These are phyloP conservation scores for Petromus typicus DNA, from an alignment of 2,113 vertebrate species.

Conservation along the genomic window DNA sequence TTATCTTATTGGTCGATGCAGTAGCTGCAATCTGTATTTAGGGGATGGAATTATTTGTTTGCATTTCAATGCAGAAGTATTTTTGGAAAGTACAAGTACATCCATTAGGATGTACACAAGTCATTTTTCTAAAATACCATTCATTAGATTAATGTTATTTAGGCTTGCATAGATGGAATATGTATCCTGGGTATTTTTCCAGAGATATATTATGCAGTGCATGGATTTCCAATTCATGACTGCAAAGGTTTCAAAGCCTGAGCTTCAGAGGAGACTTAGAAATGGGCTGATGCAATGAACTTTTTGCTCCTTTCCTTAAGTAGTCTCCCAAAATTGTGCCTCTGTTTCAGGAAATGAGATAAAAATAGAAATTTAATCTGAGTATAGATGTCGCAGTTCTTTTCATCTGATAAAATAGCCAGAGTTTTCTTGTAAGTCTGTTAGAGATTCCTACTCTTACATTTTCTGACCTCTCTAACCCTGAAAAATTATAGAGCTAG, in stretches of 20 bases:
- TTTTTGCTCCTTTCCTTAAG: slow-evolving; percentile 42
- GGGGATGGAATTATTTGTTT: slow-evolving; percentile 41
- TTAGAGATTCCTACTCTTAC: background rate
- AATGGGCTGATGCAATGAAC: slow-evolving; percentile 34
- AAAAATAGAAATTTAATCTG: slow-evolving; percentile 54
- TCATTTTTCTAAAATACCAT: slow-evolving; percentile 44
- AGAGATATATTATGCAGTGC: slow-evolving; percentile 54
- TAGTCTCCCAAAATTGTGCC: background rate
- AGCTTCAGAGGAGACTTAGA: slow-evolving; percentile 39
- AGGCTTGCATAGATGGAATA: background rate
- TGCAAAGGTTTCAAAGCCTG: slow-evolving; percentile 59
- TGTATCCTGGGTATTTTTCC: slow-evolving; percentile 33
- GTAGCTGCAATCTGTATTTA: slow-evolving; percentile 45
- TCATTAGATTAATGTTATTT: slow-evolving; percentile 74
- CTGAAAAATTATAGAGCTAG: slow-evolving; percentile 21
- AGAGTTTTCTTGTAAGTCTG: slow-evolving; percentile 30
- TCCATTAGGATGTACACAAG: slow-evolving; percentile 65
- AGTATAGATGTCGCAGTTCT: slow-evolving; percentile 22
- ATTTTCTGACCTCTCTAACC: slow-evolving; percentile 58
- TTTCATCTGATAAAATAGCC: slow-evolving; percentile 28
- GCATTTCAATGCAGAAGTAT: slow-evolving; percentile 55
- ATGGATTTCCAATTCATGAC: slow-evolving; percentile 61
- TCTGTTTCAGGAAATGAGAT: slow-evolving; percentile 57
- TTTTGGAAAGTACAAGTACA: slow-evolving; percentile 47
- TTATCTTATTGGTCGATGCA: slow-evolving; percentile 45